Evolutionary conservation across 1,140 invertebrate species (phyloP).

Genomic region (Lethrus apterus): DNA sequence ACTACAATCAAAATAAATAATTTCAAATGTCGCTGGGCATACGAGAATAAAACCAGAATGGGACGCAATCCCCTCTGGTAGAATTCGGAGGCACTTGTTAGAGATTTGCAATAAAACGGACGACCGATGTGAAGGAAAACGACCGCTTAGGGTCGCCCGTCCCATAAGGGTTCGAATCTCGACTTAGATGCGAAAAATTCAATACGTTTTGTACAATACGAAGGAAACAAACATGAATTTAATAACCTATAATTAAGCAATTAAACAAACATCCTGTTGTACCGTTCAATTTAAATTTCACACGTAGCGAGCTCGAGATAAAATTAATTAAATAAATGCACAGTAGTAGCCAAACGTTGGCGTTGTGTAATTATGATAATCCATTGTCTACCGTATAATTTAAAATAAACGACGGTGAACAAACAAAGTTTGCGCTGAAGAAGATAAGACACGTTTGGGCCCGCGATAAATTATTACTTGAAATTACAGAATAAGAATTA

Average conservation of each 20-base stretch:
- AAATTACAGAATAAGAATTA: constrained; percentile 14
- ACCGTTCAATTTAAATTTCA: constrained; percentile 8
- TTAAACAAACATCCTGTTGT: constrained; percentile 8
- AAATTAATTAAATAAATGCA: constrained; percentile 11
- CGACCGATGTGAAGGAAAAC: constrained; percentile 27
- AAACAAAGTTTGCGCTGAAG: constrained; percentile 8
- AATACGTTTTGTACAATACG: constrained; percentile 14
- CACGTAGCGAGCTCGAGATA: constrained; percentile 6
- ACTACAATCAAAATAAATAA: too few relatives aligned
- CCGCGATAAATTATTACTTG: constrained; percentile 5
- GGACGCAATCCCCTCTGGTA: constrained; percentile 32
- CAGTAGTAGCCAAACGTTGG: constrained; percentile 7
- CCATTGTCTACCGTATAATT: constrained; percentile 5
- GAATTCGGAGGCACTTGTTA: constrained; percentile 27
- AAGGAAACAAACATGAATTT: constrained; percentile 11
- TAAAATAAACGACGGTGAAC: constrained; percentile 10
- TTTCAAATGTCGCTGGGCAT: constrained; percentile 4
- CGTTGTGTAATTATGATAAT: constrained; percentile 12
- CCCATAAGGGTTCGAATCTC: constrained; percentile 28
- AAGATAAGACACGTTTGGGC: constrained; percentile 11
- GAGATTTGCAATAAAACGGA: constrained; percentile 30
- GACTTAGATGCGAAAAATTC: constrained; percentile 20
- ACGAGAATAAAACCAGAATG: constrained; percentile 1
- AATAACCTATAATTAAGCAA: constrained; percentile 17
- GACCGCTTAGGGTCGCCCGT: constrained; percentile 27